phyloP scores from a whole-genome alignment of 2,797 vertebrate species.

The Rhincodon typus region DNA sequence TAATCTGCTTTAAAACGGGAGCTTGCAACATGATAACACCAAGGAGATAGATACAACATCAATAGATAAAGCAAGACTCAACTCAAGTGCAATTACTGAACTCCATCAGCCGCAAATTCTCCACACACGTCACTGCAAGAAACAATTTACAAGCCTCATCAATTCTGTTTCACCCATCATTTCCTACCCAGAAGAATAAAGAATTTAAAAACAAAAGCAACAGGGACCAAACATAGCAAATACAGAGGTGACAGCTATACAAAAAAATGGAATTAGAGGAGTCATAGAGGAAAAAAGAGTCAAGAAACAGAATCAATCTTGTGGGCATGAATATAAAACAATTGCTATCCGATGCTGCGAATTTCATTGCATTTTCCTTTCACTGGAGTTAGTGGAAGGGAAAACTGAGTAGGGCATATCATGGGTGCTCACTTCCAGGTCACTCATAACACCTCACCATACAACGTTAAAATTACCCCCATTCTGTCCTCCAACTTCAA shows the following conservation, averaged over 20 bases:
- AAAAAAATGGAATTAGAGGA: neutral
- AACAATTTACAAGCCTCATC: constrained; percentile 27
- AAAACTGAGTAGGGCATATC: neutral
- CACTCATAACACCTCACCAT: neutral
- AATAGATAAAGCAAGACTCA: neutral
- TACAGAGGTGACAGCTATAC: neutral
- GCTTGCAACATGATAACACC: neutral
- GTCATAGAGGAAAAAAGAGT: neutral
- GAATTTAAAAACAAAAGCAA: neutral
- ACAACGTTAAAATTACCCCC: neutral
- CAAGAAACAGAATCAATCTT: neutral
- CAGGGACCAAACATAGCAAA: neutral
- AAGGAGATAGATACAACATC: neutral
- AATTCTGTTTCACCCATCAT: constrained; percentile 31
- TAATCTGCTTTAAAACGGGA: neutral
- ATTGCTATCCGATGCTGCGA: neutral
- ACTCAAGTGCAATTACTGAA: neutral
- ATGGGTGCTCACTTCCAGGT: neutral
- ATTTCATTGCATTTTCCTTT: neutral
- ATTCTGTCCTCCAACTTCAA: neutral
- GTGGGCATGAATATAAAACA: neutral
- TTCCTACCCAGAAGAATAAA: constrained; percentile 3
- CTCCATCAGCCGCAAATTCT: neutral
- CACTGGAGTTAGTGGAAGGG: neutral
- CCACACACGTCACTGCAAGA: constrained; percentile 12